Conservation (phyloP, 2,888 invertebrate species). For the Yponomeuta malinellus region DNA sequence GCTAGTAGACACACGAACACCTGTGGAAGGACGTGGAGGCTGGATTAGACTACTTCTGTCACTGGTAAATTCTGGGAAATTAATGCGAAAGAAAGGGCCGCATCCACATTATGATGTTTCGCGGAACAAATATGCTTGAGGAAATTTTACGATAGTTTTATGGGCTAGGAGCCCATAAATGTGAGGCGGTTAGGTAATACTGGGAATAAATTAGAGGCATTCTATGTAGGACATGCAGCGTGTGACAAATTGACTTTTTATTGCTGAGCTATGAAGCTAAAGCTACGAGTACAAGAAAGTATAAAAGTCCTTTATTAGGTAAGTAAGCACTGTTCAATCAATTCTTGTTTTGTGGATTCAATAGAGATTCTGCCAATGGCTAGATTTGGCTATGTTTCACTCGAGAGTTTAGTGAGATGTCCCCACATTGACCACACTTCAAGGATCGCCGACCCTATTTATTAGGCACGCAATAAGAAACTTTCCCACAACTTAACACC, state of each 20-base stretch:
- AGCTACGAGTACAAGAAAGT: no score
- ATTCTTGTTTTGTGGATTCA: not conserved
- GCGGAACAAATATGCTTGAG: not conserved
- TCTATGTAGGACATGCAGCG: not conserved
- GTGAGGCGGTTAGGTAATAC: not conserved
- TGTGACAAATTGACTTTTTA: not conserved
- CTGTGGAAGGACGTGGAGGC: conserved; percentile 31
- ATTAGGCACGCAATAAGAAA: no score
- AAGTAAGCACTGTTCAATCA: not conserved
- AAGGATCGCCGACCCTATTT: no score
- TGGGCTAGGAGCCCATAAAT: not conserved
- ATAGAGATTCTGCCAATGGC: not conserved
- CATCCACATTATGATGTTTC: no score
- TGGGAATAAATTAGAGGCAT: not conserved
- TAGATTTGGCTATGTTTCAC: no score
- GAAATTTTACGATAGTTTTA: not conserved
- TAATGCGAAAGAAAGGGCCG: not conserved
- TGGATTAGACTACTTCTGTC: not conserved
- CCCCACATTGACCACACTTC: no score
- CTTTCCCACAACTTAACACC: not conserved
- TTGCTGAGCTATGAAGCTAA: not conserved
- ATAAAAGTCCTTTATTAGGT: not conserved
- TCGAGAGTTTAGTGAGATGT: no score
- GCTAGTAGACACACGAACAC: conserved; percentile 66
- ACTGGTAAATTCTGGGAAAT: not conserved